Evolutionary conservation across 1,140 invertebrate species (phyloP), one percentile per base, ranked within the genome.

Genomic region (Eumaeus atala): DNA sequence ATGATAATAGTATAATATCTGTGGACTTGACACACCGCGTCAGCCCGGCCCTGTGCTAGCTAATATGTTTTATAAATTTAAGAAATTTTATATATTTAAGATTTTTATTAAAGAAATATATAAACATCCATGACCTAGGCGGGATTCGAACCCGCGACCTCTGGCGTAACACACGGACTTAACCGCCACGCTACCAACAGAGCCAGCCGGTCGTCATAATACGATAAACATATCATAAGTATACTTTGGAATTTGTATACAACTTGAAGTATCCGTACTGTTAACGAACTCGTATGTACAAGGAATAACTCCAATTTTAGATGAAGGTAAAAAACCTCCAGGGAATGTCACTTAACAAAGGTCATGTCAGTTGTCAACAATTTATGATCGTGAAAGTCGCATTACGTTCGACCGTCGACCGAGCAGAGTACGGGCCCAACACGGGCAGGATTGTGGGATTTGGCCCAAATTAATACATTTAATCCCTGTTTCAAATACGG

Each of bases 301-400:
- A 47, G 53, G 44, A 55, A 58, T 58, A 58, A 53, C 44, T 53
- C 37, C 49, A 56, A 56, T 61, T 61, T 64, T 58, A 61, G 58
- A 64, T 64, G 55, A 64, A 64, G 49, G 42, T 61, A 56, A 61
- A 61, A 61, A 61, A 61, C 62, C 56, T 64, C 40, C 37, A 44
- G 42, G 54, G 61, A 62, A 62, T 62, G 62, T 61, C 62, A 65
- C 59, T 54, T 58, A 61, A 64, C 59, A 64, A 64, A 64, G 55
- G 50, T 49, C 62, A 53, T 61, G 62, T 64, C 62, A 64, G 56
- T 64, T 61, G 62, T 64, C 62, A 61, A 64, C 62, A 64, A 64
- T 64, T 64, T 64, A 64, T 64, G 62, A 64, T 64, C 59, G 56
- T 61, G 62, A 61, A 61, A 64, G 62, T 58, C 36, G 42, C 62